These are phyloP conservation scores for Balaeniceps rex DNA, from an alignment of 2,113 vertebrate genomes.

Conservation along the genomic window DNA sequence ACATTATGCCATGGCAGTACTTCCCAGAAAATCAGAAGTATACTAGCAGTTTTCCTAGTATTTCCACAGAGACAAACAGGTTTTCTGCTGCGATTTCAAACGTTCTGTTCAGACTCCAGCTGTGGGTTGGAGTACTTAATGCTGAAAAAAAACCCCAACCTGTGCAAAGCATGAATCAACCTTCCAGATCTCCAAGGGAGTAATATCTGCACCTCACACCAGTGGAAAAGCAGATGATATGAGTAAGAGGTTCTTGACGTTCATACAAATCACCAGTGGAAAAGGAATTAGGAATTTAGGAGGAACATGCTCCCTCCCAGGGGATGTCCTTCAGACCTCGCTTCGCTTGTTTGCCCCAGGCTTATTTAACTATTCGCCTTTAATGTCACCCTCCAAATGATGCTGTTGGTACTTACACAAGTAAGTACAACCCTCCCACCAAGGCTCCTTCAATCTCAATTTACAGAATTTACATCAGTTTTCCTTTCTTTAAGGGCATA, in stretches of 20 bases:
- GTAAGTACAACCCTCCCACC: not conserved
- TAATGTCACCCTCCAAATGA: not conserved
- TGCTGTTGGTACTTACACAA: not conserved
- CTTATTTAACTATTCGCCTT: not conserved
- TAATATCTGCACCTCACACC: not conserved
- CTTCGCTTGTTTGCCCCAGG: not conserved
- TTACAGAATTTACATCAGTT: not conserved
- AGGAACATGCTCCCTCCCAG: not conserved
- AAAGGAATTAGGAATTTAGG: not conserved
- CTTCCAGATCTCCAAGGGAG: not conserved
- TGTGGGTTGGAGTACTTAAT: not conserved
- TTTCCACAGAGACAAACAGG: not conserved
- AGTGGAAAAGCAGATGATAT: not conserved
- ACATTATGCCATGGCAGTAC: not conserved
- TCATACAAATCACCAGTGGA: not conserved
- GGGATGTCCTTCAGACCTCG: not conserved
- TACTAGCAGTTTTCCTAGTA: not conserved
- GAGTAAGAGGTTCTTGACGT: not conserved
- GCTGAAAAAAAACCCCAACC: not conserved
- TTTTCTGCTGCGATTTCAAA: not conserved
- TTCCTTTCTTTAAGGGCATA: not conserved
- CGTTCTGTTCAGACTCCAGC: not conserved
- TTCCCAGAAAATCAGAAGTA: not conserved
- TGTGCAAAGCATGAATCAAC: not conserved
- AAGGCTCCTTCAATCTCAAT: not conserved